Evolutionary conservation across 2,113 vertebrate species (phyloP).

Genomic region (Atherinomorus stipes): DNA sequence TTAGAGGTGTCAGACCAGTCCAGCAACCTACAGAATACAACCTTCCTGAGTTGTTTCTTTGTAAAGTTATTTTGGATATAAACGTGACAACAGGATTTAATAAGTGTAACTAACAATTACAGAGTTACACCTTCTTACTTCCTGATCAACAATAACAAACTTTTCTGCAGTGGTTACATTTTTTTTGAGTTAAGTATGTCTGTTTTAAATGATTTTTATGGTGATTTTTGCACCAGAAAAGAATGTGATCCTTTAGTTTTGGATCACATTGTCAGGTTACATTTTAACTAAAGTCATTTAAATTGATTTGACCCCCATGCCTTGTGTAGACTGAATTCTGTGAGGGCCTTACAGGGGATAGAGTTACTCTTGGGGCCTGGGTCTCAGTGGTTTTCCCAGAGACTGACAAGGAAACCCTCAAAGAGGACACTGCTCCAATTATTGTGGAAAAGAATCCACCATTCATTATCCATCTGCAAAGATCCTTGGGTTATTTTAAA

Average conservation of each 20-base stretch:
- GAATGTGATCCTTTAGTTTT: background rate
- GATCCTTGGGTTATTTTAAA: conserved; percentile 4
- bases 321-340: conserved; percentile 6
- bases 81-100: conserved; percentile 48
- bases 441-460: background rate
- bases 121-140: background rate
- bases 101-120: conserved; percentile 44
- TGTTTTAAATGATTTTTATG: too few species aligned
- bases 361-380: conserved; percentile 40
- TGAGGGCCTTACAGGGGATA: conserved; percentile 24
- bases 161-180: background rate
- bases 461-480: background rate
- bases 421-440: conserved; percentile 34
- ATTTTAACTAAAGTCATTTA: background rate
- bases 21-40: conserved; percentile 36
- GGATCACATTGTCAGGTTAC: background rate
- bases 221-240: too few species aligned
- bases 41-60: conserved; percentile 11
- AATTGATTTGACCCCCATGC: background rate
- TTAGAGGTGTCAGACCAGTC: conserved; percentile 59
- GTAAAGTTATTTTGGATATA: conserved; percentile 29
- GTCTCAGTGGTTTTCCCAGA: conserved; percentile 29
- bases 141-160: background rate
- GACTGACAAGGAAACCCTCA: conserved; percentile 49
- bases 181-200: too few species aligned